These are phyloP conservation scores for Ianthella basta DNA, from an alignment of 37 sponge, comb jelly and placozoan species.

Conservation along the genomic window DNA sequence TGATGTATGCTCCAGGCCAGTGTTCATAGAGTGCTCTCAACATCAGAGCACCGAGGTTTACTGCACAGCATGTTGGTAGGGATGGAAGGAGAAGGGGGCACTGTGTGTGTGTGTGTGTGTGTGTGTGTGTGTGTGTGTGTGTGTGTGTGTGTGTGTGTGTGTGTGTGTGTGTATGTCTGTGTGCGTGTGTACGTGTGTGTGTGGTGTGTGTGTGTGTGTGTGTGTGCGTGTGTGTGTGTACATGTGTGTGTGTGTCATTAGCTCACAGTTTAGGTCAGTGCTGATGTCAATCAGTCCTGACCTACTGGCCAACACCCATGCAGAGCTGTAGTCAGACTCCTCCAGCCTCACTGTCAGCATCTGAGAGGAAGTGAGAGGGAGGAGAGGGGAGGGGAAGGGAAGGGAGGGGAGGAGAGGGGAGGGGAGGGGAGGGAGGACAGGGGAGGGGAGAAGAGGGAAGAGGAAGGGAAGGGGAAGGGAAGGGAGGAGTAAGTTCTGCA, in stretches of 20 bases:
- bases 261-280: conserved; percentile 60
- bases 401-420: neutral
- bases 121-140: no score
- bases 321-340: conserved; percentile 75
- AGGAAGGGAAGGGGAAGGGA: neutral
- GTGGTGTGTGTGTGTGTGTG: no score
- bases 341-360: conserved; percentile 71
- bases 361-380: conserved; percentile 19
- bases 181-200: no score
- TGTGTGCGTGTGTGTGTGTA: no score
- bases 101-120: no score
- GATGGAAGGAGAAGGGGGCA: no score
- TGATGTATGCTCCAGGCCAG: conserved; percentile 56
- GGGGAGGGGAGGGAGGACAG: no score
- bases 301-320: conserved; percentile 64
- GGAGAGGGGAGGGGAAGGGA: neutral
- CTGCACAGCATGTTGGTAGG: no score
- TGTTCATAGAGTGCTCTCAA: conserved; percentile 77
- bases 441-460: no score
- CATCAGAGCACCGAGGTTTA: conserved; percentile 74
- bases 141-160: neutral
- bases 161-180: neutral
- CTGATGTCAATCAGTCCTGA: conserved; percentile 26
- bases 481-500: neutral
- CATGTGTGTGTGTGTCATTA: no score